A percentile compares a stretch with the other conserved stretches of the same genome.
Conservation (phyloP, 2,113 vertebrate genomes). For the Isurus oxyrinchus region DNA sequence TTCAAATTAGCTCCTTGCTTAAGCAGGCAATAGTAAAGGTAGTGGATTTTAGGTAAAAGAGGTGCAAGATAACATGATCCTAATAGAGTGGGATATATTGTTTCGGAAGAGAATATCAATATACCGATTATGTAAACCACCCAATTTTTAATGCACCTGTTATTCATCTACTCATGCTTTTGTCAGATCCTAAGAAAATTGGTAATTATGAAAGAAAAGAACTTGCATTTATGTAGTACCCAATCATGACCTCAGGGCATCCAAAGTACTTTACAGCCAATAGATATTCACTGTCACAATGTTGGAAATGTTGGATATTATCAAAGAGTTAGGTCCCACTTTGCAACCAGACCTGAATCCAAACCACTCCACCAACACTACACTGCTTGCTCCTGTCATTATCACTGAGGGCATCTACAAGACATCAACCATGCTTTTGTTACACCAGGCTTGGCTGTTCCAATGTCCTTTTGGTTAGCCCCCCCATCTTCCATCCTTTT, state of each 20-base stretch:
- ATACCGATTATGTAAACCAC: not conserved
- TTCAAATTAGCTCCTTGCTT: not conserved
- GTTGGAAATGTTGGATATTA: not conserved
- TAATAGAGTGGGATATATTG: not conserved
- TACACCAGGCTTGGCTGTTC: not conserved
- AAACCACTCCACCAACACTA: not conserved
- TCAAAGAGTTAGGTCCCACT: not conserved
- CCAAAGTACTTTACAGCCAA: not conserved
- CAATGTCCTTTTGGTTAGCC: too few relatives aligned
- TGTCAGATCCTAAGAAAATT: not conserved
- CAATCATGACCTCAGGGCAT: not conserved
- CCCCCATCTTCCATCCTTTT: too few relatives aligned
- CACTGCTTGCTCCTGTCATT: not conserved
- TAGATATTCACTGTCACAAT: not conserved
- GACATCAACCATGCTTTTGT: not conserved
- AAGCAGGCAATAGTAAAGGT: not conserved
- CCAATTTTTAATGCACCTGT: too few relatives aligned
- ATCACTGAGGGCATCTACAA: not conserved
- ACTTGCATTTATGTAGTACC: not conserved
- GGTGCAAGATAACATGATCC: not conserved
- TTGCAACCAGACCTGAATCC: not conserved
- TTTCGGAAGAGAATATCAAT: not conserved
- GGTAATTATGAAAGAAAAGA: not conserved
- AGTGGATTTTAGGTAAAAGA: not conserved
- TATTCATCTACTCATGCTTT: not conserved